Percentiles rank a stretch among this genome's conserved stretches.
phyloP scores from a whole-genome alignment of 2,113 vertebrate genomes.

The Rattus norvegicus region DNA sequence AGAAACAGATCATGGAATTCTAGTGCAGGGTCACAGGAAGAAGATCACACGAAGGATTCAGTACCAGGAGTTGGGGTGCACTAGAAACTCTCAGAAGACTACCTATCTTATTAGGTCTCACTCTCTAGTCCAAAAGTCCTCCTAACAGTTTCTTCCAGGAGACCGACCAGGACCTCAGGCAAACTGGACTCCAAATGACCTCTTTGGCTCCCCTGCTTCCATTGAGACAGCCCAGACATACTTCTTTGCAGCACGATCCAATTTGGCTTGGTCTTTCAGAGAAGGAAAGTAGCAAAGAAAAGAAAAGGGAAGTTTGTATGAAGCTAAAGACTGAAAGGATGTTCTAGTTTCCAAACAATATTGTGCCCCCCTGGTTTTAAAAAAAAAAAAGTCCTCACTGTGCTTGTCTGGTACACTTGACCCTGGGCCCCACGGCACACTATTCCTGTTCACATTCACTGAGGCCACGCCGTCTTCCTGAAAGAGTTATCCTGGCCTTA shows the following conservation, averaged over 20 bases:
- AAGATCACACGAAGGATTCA: not conserved
- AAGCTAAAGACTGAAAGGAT: constrained; percentile 32
- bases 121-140: not conserved
- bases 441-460: constrained; percentile 35
- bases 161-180: not conserved
- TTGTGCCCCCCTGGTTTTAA: not conserved
- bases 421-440: constrained; percentile 15
- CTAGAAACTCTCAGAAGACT: not conserved
- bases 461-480: constrained; percentile 46
- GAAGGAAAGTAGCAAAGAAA: constrained; percentile 2
- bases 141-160: not conserved
- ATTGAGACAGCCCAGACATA: not conserved
- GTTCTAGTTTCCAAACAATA: constrained; percentile 64
- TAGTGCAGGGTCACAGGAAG: not conserved
- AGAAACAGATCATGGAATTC: not conserved
- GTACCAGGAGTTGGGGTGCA: not conserved
- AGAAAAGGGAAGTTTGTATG: constrained; percentile 28
- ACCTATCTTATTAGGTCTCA: not conserved
- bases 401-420: constrained; percentile 4
- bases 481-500: constrained; percentile 54
- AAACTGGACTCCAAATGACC: not conserved
- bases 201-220: not conserved
- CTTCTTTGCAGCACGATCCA: not conserved
- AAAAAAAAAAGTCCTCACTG: constrained; percentile 48
- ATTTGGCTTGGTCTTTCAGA: constrained; percentile 34